These are phyloP conservation scores for Diacarnus erythraeanus DNA, from an alignment of 37 sponge, comb jelly and placozoan genomes.

Conservation along the genomic window DNA sequence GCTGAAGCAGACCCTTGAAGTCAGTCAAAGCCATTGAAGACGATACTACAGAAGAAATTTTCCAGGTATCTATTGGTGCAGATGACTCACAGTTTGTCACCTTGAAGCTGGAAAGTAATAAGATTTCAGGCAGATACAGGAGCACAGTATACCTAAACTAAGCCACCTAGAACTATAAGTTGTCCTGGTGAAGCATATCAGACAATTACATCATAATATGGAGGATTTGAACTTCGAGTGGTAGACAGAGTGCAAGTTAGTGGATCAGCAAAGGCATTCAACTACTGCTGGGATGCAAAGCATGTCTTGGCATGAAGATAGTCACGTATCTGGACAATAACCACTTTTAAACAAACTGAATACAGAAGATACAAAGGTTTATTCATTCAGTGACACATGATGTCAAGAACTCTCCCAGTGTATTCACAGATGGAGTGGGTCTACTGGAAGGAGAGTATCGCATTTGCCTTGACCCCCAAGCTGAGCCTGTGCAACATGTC, in stretches of 20 bases:
- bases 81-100: conserved; percentile 56
- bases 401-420: conserved; percentile 11
- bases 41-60: conserved; percentile 18
- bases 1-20: not conserved
- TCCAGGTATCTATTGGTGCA: not conserved
- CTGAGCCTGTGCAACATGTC: conserved; percentile 30
- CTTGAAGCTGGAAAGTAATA: conserved; percentile 18
- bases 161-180: conserved; percentile 2
- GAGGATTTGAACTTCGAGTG: conserved; percentile 28
- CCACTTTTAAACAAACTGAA: conserved; percentile 2
- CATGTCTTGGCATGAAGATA: conserved; percentile 27
- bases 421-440: conserved; percentile 33
- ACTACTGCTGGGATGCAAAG: conserved; percentile 42
- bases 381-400: not conserved
- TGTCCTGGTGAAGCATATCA: not conserved
- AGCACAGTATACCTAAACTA: conserved; percentile 55
- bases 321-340: conserved; percentile 42
- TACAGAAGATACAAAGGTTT: conserved; percentile 1
- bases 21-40: conserved; percentile 8
- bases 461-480: conserved; percentile 39
- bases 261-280: conserved; percentile 2
- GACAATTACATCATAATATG: conserved; percentile 27
- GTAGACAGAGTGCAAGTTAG: conserved; percentile 41
- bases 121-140: conserved; percentile 56
- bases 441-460: conserved; percentile 28